phyloP scores from a whole-genome alignment of 2,113 vertebrate species.

The Xiphophorus hellerii region DNA sequence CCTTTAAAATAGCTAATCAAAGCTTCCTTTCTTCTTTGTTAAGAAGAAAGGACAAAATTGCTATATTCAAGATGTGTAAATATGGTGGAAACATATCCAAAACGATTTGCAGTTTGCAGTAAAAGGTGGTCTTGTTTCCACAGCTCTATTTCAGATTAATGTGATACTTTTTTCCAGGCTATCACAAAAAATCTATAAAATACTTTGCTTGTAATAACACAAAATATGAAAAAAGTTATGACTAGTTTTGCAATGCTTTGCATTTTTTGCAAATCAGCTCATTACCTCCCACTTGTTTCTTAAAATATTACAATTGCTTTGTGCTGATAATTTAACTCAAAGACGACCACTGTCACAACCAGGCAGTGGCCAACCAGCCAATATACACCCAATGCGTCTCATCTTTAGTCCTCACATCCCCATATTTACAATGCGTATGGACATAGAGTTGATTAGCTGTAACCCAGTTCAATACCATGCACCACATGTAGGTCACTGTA shows the following conservation, averaged over 20 bases:
- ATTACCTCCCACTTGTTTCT: constrained; percentile 12
- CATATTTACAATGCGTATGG: constrained; percentile 57
- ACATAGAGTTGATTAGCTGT: constrained; percentile 66
- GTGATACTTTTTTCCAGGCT: no score
- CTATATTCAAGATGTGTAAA: not conserved
- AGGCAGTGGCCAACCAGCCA: constrained; percentile 35
- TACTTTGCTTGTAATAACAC: no score
- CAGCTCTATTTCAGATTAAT: no score
- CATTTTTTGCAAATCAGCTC: not conserved
- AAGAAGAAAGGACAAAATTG: no score
- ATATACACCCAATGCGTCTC: constrained; percentile 54
- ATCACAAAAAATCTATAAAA: no score
- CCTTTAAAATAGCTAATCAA: not conserved
- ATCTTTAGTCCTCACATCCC: constrained; percentile 37
- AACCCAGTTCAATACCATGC: constrained; percentile 75
- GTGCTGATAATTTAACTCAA: not conserved
- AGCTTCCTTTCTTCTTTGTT: not conserved
- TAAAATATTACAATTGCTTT: not conserved
- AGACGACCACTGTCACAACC: constrained; percentile 29
- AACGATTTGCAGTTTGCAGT: no score
- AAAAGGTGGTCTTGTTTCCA: no score
- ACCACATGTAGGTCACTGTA: constrained; percentile 74
- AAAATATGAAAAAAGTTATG: no score
- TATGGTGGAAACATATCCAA: no score
- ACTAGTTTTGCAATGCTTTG: no score